Evolutionary conservation across 2,888 invertebrate species (phyloP).

Genomic region (Lydus trimaculatus): DNA sequence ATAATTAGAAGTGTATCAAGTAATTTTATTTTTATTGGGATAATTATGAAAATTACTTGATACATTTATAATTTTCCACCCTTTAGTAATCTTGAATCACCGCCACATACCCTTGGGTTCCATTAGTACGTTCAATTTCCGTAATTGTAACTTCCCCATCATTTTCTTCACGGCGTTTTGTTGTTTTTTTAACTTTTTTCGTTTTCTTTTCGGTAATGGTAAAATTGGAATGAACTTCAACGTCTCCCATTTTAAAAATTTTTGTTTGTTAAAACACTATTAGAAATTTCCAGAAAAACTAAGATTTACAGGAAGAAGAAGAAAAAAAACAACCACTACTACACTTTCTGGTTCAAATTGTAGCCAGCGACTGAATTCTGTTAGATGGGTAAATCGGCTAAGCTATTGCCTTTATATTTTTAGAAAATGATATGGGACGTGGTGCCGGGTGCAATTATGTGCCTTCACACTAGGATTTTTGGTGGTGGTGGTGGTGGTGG

Average conservation of each 20-base stretch:
- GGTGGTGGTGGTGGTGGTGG: constrained; percentile 31
- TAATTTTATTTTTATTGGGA: no score
- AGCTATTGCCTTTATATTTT: constrained; percentile 55
- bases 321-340: no score
- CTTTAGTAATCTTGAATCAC: constrained; percentile 51
- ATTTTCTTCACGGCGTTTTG: constrained; percentile 78
- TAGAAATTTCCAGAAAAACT: constrained; percentile 23
- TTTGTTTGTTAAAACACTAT: constrained; percentile 7
- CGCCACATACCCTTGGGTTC: constrained; percentile 84
- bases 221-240: constrained; percentile 86
- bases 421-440: constrained; percentile 60
- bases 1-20: background rate
- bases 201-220: constrained; percentile 85
- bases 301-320: no score
- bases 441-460: constrained; percentile 54
- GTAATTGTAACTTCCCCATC: constrained; percentile 82
- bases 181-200: constrained; percentile 91
- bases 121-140: constrained; percentile 75
- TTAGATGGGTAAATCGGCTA: constrained; percentile 54
- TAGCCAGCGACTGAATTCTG: constrained; percentile 50
- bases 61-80: background rate
- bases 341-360: constrained; percentile 32
- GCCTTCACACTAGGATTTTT: constrained; percentile 34
- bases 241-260: constrained; percentile 79
- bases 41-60: background rate